Evolutionary conservation across 2,797 vertebrate species (phyloP).

Genomic region (Sebastes aleutianus): DNA sequence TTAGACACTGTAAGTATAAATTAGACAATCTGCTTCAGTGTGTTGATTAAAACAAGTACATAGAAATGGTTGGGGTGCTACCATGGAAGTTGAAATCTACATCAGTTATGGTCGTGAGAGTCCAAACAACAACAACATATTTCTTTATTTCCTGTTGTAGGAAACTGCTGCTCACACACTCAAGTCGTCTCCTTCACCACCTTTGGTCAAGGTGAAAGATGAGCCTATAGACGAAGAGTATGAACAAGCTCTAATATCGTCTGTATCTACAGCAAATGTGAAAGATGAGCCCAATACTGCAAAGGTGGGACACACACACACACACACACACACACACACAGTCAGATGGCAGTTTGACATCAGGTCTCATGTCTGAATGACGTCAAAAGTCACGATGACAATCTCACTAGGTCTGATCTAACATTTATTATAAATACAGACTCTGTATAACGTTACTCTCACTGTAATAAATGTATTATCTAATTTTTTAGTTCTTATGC

Average conservation of each 20-base stretch:
- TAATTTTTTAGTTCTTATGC: neutral
- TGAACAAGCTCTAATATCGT: constrained; percentile 88
- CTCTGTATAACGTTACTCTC: too few species aligned
- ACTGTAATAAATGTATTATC: neutral
- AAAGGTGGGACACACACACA: constrained; percentile 79
- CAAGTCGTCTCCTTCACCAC: constrained; percentile 80
- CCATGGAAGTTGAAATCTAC: neutral
- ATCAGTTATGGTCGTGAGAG: neutral
- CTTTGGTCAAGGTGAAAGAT: constrained; percentile 93
- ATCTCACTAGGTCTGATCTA: neutral
- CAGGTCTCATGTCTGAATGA: neutral
- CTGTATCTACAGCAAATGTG: constrained; percentile 72
- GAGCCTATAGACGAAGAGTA: constrained; percentile 98
- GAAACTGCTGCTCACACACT: constrained; percentile 18
- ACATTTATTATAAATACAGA: neutral
- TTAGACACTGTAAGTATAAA: constrained; percentile 44
- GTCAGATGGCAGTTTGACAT: neutral
- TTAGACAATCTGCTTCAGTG: neutral
- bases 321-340: neutral
- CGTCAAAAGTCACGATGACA: neutral
- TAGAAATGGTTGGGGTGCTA: neutral
- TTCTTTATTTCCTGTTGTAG: neutral
- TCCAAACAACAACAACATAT: neutral
- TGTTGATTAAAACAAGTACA: neutral
- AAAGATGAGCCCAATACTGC: constrained; percentile 92